Percentiles rank a stretch among this genome's conserved stretches.
Conservation (phyloP, 2,113 vertebrate species). For the Irena cyanogastra region DNA sequence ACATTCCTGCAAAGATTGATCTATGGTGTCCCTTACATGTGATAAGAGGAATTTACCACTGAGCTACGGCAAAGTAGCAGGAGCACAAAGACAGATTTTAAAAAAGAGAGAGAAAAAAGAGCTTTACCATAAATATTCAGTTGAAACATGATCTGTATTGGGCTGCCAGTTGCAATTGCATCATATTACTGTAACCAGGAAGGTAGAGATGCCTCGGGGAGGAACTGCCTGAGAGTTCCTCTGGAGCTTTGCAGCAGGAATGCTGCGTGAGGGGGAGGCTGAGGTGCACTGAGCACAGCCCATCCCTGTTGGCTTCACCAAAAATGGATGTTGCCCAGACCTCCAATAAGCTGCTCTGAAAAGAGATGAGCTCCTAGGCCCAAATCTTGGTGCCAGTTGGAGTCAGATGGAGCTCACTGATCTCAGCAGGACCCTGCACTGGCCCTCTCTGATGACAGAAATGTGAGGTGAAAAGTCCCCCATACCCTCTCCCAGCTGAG, state of each 20-base stretch:
- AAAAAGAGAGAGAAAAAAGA: background rate
- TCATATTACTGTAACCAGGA: background rate
- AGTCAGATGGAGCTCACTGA: background rate
- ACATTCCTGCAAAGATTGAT: background rate
- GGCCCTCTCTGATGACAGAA: background rate
- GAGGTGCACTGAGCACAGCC: background rate
- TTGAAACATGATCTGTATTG: background rate
- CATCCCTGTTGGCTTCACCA: background rate
- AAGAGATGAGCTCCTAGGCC: background rate
- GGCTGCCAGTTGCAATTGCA: background rate
- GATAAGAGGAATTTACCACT: background rate
- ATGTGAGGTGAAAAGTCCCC: background rate
- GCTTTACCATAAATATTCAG: background rate
- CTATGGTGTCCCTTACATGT: background rate
- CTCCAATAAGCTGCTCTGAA: background rate
- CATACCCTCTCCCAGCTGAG: background rate
- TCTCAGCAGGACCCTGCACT: background rate
- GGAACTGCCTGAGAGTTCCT: background rate
- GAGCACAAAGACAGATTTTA: background rate
- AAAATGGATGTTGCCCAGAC: background rate
- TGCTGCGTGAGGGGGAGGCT: background rate
- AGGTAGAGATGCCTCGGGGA: background rate
- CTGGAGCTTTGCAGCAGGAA: background rate
- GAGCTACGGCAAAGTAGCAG: background rate
- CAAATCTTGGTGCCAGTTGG: background rate